Evolutionary conservation across 2,113 vertebrate species (phyloP), one percentile per base, ranked within the genome.

Genomic region (Synodontis membranacea): DNA sequence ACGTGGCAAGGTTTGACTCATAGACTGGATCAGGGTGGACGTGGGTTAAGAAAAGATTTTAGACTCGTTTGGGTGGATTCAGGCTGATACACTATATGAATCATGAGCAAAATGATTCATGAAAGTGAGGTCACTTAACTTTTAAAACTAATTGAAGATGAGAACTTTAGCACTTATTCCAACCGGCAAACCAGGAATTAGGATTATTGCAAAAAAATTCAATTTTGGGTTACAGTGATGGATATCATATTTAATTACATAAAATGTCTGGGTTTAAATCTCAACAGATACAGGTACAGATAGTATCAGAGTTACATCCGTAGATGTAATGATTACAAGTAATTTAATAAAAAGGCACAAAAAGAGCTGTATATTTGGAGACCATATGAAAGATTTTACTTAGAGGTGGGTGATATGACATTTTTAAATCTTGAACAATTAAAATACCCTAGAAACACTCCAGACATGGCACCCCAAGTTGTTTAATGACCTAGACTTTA

Each of bases 1-100:
- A 23, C n/a, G 75, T 80, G 34, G 9, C 31, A 80, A 25, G 50
- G 52, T 6, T 80, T 80, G 78, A 80, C 52, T 80, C 78, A 80
- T 42, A 42, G 37, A 15, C 54, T 80, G 54, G 50, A 79, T 37
- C 76, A 54, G 48, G 5, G 34, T 54, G 31, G 31, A 80, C 21
- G 50, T 58, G 23, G 34, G 52, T 42, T 58, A 39, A 15, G n/a
- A 79, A 79, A 54, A 54, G 52, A 37, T 58, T 80, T 80, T 80
- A 54, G 31, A 80, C 56, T 56, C 2, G 21, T 54, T 25, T 80
- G 9, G 76, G 48, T 34, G 48, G 48, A 17, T 79, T 79, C 12
- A 54, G 31, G 10, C 76, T 79, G 50, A 54, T 54, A n/a, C n/a
- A n/a, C n/a, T n/a, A 34, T 50, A 37, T 79, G 31, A 54, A 37